These are phyloP conservation scores for Ectemnius lituratus DNA, from an alignment of 2,888 invertebrate genomes.

Conservation along the genomic window DNA sequence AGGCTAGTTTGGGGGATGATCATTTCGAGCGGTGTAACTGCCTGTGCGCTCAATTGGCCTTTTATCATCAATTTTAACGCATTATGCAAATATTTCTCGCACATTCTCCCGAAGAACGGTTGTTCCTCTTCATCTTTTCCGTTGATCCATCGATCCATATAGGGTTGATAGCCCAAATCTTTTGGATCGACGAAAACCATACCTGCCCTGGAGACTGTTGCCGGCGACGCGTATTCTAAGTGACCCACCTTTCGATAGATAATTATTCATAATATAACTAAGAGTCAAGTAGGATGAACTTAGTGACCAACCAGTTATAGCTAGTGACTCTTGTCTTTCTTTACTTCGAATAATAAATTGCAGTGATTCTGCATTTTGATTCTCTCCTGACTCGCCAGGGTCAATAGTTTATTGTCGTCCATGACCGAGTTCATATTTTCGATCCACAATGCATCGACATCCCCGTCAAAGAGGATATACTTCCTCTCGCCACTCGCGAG, in stretches of 20 bases:
- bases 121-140: constrained; percentile 78
- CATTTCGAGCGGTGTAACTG: constrained; percentile 86
- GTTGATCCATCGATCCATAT: constrained; percentile 91
- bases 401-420: constrained; percentile 95
- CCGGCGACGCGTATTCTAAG: constrained; percentile 93
- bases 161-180: constrained; percentile 91
- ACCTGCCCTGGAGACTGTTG: constrained; percentile 94
- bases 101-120: constrained; percentile 80
- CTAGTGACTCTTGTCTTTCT: too few relatives aligned
- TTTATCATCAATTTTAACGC: constrained; percentile 86
- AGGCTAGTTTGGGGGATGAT: constrained; percentile 91
- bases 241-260: constrained; percentile 84
- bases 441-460: constrained; percentile 96
- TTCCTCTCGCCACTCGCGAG: constrained; percentile 83
- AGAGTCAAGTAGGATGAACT: neutral
- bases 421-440: constrained; percentile 98
- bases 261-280: neutral
- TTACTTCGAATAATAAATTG: constrained; percentile 90
- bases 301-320: too few relatives aligned
- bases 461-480: constrained; percentile 95
- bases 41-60: constrained; percentile 86
- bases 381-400: constrained; percentile 93
- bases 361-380: constrained; percentile 90
- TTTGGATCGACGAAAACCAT: constrained; percentile 97
- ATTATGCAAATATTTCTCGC: constrained; percentile 87